These are phyloP conservation scores for Conchocele bisecta DNA, from an alignment of 2,888 invertebrate species.

Conservation along the genomic window DNA sequence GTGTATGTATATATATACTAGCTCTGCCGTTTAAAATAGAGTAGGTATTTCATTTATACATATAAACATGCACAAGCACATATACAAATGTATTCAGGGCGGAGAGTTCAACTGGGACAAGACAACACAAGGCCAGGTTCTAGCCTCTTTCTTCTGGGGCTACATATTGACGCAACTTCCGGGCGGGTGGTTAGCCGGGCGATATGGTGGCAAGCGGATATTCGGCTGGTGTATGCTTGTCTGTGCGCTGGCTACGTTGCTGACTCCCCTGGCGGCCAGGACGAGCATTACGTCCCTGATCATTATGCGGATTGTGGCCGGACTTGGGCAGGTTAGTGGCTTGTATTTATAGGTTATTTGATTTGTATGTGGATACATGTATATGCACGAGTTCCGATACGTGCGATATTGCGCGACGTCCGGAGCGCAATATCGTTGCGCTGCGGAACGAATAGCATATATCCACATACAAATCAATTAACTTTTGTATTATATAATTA, in stretches of 20 bases:
- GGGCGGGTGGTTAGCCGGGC: slow-evolving; percentile 87
- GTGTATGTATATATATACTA: no score
- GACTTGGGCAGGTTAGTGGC: slow-evolving; percentile 90
- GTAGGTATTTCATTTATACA: not conserved
- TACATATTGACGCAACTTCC: slow-evolving; percentile 76
- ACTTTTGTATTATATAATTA: no score
- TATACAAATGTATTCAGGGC: slow-evolving; percentile 28
- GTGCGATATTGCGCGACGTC: no score
- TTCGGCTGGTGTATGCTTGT: slow-evolving; percentile 91
- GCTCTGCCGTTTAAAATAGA: no score
- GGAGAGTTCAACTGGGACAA: slow-evolving; percentile 74
- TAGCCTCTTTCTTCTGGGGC: slow-evolving; percentile 80
- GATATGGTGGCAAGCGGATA: slow-evolving; percentile 93
- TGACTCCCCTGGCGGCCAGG: slow-evolving; percentile 90
- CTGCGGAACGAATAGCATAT: no score
- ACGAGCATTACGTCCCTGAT: slow-evolving; percentile 88
- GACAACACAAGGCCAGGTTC: slow-evolving; percentile 72
- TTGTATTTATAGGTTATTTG: no score
- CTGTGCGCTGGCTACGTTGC: slow-evolving; percentile 91
- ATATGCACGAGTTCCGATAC: no score
- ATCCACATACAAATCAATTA: no score
- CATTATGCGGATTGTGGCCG: slow-evolving; percentile 89
- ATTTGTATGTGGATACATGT: no score
- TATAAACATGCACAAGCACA: not conserved
- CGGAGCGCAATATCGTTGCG: no score